A percentile compares a stretch with the other conserved stretches of the same genome.
Evolutionary conservation across 2,888 invertebrate genomes (phyloP).

Genomic region (Xestia ashworthii): DNA sequence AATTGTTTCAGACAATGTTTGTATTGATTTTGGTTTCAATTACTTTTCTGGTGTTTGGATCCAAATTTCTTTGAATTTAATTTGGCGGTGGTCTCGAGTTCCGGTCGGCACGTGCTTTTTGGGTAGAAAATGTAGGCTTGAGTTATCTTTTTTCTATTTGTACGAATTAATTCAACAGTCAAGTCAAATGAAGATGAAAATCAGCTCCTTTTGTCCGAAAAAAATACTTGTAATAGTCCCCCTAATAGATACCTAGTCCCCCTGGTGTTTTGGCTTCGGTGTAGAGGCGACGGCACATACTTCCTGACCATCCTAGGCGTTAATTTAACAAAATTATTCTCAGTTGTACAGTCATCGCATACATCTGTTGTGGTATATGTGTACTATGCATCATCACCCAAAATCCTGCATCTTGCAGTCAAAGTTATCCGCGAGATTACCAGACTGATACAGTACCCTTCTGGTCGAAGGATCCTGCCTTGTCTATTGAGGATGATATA

Average conservation of each 20-base stretch:
- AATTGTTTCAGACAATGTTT: slow-evolving; percentile 8
- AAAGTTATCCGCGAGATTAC: background rate
- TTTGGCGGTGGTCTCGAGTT: background rate
- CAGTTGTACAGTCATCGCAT: background rate
- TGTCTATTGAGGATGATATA: background rate
- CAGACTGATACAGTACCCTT: background rate
- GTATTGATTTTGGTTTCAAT: slow-evolving; percentile 6
- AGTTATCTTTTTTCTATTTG: background rate
- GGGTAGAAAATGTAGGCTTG: background rate
- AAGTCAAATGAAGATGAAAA: background rate
- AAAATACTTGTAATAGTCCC: background rate
- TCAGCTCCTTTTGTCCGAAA: background rate
- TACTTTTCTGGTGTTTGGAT: background rate
- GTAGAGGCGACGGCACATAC: background rate
- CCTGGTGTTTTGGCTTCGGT: background rate
- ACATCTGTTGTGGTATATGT: background rate
- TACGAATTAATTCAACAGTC: background rate
- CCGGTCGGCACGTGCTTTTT: background rate
- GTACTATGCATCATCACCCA: background rate
- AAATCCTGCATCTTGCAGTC: background rate
- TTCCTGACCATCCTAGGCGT: background rate
- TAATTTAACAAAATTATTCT: background rate
- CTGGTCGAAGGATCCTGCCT: background rate
- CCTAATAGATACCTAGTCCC: background rate
- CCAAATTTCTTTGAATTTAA: background rate